Base-by-base conservation (phyloP, 2,797 vertebrate species). In the Anisognathus igniventris region DNA sequence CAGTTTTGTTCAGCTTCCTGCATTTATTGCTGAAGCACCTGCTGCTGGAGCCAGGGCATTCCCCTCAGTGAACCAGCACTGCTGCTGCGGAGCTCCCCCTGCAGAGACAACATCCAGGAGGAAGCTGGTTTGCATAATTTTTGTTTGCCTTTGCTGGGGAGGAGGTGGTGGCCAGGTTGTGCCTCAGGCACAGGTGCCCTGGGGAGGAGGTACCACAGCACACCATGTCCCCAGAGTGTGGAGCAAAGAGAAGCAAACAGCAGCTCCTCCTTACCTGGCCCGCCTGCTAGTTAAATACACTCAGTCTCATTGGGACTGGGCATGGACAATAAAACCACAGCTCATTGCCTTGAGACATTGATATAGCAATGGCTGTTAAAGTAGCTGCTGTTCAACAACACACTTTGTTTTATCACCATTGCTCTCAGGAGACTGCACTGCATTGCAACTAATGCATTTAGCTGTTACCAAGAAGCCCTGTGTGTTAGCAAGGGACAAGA, bases 231-330 rank as follows among this genome's bases (percentile, higher is more conserved):
- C 54, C 58, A 12, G 11, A 33, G 64, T 1, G 27, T 14, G 30
- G 33, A 82, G 84, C 75, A 92, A 94, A 92, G 58, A 77, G 92
- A 94, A 95, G 90, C 79, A 91, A 94, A 83, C 50, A 86, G 48
- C 81, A 80, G 47, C 44, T 66, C 62, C 64, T 86, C 60, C 57
- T 91, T 42, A 54, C 9, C 58, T 42, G 93, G 60, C 75, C 91
- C 56, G 2, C 97, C 97, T 96, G 68, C 88, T 96, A 96, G 84
- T 90, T 94, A 97, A 97, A 97, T 65, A 97, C 51, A 71, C 28
- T 10, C 28, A 23, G 54, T 39, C 62, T 15, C 44, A 15, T 4
- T 33, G 42, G 48, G 54, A 45, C 65, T 56, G 85, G 56, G 44
- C 4, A 5, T 6, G 53, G 82, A 39, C 47, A 73, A 75, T 73